phyloP scores from a whole-genome alignment of 2,888 invertebrate species.

The Ceraclea dissimilis region DNA sequence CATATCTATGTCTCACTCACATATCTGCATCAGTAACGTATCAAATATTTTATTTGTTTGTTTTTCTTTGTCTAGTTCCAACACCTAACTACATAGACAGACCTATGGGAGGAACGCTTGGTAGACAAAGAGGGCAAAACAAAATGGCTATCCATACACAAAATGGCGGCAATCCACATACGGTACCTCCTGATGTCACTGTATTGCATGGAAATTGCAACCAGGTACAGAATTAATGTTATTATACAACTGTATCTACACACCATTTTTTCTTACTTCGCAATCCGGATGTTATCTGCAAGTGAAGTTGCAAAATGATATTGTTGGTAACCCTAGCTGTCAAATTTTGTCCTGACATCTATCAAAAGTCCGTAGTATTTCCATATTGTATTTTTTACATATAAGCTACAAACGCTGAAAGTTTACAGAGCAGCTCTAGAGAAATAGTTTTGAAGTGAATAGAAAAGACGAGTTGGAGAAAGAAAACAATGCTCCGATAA shows the following conservation, averaged over 20 bases:
- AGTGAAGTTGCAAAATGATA: too few species aligned
- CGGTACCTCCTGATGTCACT: slow-evolving; percentile 47
- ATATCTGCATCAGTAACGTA: too few species aligned
- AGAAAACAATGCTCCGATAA: too few species aligned
- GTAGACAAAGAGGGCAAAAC: slow-evolving; percentile 41
- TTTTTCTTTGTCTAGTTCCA: slow-evolving; percentile 19
- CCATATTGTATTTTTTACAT: too few species aligned
- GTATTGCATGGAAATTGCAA: slow-evolving; percentile 44
- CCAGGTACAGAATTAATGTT: slow-evolving; percentile 34
- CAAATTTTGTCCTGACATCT: too few species aligned
- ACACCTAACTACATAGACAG: slow-evolving; percentile 32
- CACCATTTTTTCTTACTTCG: neutral
- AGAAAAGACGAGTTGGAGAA: too few species aligned
- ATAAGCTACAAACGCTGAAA: neutral
- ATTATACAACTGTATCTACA: neutral
- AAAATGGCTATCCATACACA: slow-evolving; percentile 37
- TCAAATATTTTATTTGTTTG: neutral
- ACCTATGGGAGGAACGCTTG: slow-evolving; percentile 41
- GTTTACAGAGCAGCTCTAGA: too few species aligned
- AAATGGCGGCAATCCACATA: slow-evolving; percentile 27
- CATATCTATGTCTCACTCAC: too few species aligned
- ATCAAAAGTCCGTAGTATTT: neutral
- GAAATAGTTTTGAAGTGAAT: too few species aligned
- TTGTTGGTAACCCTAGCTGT: too few species aligned
- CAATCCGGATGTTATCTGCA: too few species aligned